These are phyloP conservation scores for Cirrhinus molitorella DNA, from an alignment of 2,797 vertebrate genomes.

Conservation along the genomic window DNA sequence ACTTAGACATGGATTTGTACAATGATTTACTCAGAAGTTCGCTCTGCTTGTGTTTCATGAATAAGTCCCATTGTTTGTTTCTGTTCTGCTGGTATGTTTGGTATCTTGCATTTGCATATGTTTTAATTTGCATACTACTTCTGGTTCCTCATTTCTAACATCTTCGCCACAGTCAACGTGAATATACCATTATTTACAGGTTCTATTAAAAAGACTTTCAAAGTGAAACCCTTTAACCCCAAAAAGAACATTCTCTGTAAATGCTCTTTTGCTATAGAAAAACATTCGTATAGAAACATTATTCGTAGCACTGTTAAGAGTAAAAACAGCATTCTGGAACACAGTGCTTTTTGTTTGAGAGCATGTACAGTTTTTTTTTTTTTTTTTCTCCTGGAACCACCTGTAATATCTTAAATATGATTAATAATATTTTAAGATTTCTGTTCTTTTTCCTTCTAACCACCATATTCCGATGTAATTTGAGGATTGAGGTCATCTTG, in stretches of 20 bases:
- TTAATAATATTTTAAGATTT: neutral
- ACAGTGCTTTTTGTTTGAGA: neutral
- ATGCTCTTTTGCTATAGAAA: too few relatives aligned
- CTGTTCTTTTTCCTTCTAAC: neutral
- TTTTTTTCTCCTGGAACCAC: neutral
- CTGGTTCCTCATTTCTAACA: neutral
- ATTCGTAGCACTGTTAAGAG: neutral
- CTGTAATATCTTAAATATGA: neutral
- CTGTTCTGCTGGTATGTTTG: neutral
- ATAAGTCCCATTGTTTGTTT: neutral
- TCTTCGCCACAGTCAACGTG: neutral
- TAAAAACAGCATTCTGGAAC: neutral
- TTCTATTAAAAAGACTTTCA: neutral
- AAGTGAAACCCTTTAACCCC: neutral
- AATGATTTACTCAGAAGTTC: neutral
- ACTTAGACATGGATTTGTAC: neutral
- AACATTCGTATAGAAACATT: too few relatives aligned
- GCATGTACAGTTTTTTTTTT: neutral
- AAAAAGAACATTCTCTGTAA: neutral
- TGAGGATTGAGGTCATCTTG: neutral
- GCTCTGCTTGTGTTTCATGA: neutral
- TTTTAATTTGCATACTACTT: neutral
- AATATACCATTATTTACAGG: slow-evolving; percentile 9
- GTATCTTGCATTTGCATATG: neutral
- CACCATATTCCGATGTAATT: neutral